phyloP scores from a whole-genome alignment of 2,888 invertebrate species.

The Exocentrus adspersus region DNA sequence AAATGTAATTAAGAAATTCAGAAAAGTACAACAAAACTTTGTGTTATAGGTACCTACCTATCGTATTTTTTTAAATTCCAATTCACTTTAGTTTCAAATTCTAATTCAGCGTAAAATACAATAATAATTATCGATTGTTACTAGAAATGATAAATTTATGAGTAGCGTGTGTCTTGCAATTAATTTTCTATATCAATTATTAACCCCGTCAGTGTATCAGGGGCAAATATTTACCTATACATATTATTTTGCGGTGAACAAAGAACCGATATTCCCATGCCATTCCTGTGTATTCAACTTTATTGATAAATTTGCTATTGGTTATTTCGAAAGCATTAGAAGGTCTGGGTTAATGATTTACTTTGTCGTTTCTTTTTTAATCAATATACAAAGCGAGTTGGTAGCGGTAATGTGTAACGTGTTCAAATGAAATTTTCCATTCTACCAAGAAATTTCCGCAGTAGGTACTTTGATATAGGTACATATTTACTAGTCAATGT shows the following conservation, averaged over 20 bases:
- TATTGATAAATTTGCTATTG: background rate
- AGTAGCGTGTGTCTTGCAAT: slow-evolving; percentile 8
- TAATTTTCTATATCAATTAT: background rate
- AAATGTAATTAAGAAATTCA: too few relatives aligned
- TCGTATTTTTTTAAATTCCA: too few relatives aligned
- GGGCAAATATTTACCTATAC: background rate
- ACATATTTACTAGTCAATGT: too few relatives aligned
- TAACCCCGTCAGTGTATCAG: background rate
- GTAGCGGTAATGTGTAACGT: background rate
- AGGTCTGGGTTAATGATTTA: background rate
- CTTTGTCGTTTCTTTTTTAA: background rate
- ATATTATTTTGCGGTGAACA: background rate
- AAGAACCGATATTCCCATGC: background rate
- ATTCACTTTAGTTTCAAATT: too few relatives aligned
- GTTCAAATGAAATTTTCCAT: too few relatives aligned
- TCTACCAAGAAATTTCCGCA: too few relatives aligned
- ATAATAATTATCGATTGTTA: background rate
- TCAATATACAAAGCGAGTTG: background rate
- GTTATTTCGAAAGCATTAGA: background rate
- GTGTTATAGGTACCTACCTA: too few relatives aligned
- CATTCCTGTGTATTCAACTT: background rate
- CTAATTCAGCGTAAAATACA: background rate
- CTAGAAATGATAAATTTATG: background rate
- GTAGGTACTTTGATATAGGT: too few relatives aligned
- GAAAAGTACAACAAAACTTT: too few relatives aligned